A percentile compares a stretch with the other conserved stretches of the same genome.
Evolutionary conservation across 2,113 vertebrate species (phyloP).

Genomic region (Falcunculus frontatus): DNA sequence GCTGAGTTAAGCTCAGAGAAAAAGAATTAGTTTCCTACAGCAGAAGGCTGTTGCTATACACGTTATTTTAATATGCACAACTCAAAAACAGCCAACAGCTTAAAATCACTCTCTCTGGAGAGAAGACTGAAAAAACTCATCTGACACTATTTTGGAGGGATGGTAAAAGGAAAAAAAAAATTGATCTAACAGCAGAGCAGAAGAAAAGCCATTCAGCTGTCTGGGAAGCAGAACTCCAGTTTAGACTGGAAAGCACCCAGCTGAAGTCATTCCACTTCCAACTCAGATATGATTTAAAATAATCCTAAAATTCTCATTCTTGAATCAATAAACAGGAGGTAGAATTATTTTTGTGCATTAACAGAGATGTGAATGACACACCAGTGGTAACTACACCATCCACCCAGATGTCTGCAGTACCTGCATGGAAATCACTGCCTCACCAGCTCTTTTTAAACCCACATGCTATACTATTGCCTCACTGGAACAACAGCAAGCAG

Average conservation of each 20-base stretch:
- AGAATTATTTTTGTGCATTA: background rate
- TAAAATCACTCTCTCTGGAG: conserved; percentile 52
- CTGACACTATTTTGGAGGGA: conserved; percentile 47
- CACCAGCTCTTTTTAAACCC: background rate
- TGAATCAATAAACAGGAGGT: background rate
- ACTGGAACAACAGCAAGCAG: background rate
- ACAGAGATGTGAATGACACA: background rate
- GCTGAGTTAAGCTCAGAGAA: conserved; percentile 51
- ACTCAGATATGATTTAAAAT: conserved; percentile 10
- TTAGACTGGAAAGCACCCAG: conserved; percentile 48
- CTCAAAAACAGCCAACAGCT: conserved; percentile 60
- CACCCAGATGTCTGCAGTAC: conserved; percentile 8
- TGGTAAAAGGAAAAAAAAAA: background rate
- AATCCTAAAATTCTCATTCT: background rate
- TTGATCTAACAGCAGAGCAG: conserved; percentile 20
- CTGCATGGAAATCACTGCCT: background rate
- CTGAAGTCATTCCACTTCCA: conserved; percentile 23
- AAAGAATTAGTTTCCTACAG: conserved; percentile 53
- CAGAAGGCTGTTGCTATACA: conserved; percentile 56
- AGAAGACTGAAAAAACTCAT: conserved; percentile 47
- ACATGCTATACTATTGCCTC: background rate
- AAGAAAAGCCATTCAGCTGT: conserved; percentile 34
- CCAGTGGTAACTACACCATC: background rate
- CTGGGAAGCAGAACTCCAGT: conserved; percentile 40
- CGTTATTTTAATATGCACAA: conserved; percentile 59